Base-by-base conservation (phyloP, 2,888 invertebrate species). In the Neoaliturus tenellus region DNA sequence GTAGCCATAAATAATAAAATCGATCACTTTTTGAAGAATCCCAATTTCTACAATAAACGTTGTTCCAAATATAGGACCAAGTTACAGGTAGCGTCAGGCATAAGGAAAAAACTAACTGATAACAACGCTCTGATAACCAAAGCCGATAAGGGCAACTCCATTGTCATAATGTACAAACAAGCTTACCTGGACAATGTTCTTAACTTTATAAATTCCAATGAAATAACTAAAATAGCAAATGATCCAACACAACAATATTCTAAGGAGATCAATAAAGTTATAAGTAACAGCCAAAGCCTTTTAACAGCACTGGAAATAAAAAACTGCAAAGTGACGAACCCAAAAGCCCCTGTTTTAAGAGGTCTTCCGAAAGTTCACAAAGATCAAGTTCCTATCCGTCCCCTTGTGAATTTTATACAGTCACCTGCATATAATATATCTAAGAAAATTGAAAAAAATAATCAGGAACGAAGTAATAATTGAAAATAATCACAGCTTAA, bases 61-160 rank as follows among this genome's bases (percentile, higher is more conserved):
- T 6, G 6, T 17, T 6, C 6, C 17, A n/a, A n/a, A 17, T 55
- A 55, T 17, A n/a, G 17, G 23, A 6, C 55, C 6, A 23, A 55
- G 55, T 6, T 6, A 55, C 55, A 55, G 55, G 55, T 17, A 10
- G 55, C 55, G 17, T 6, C 55, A 20, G 17, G 55, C 55, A 55
- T 55, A 10, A 55, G 55, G 23, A n/a, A 5, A 20, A 55, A 55
- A n/a, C 55, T 55, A 6, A n/a, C n/a, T n/a, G 55, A 55, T 20
- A 55, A 55, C 55, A 55, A 55, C n/a, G 55, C 55, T 17, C 55
- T 55, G 55, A 55, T 55, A 55, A 55, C 55, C 23, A 55, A 55
- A 17, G 55, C 55, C 5, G 55, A 55, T n/a, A 55, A 55, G 55
- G 55, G 55, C 8, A 55, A 55, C 17, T 55, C 55, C 17, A 20